These are phyloP conservation scores for Tachuris rubrigastra DNA, from an alignment of 2,113 vertebrate genomes.

Conservation along the genomic window DNA sequence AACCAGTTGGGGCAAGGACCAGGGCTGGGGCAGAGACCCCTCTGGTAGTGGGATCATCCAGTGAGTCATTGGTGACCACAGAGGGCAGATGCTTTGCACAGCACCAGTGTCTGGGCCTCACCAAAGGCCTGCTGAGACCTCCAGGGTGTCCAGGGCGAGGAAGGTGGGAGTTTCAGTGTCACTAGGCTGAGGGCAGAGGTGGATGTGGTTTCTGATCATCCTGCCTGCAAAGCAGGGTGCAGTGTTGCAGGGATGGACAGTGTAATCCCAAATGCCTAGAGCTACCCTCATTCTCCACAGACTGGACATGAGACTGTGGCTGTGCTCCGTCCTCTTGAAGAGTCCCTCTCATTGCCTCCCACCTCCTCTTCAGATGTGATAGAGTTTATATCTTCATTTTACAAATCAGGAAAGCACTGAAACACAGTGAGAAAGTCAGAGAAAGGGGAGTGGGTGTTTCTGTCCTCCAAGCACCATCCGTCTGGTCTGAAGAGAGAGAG, in stretches of 20 bases:
- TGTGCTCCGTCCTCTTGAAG: background rate
- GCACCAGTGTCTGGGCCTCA: background rate
- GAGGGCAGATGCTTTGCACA: background rate
- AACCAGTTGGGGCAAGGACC: background rate
- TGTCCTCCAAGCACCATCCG: background rate
- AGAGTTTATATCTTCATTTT: background rate
- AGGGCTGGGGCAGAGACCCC: background rate
- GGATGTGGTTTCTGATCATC: background rate
- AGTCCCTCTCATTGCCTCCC: background rate
- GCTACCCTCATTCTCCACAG: rapidly evolving
- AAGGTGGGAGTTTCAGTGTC: background rate
- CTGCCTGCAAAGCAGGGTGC: background rate
- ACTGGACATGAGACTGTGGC: rapidly evolving
- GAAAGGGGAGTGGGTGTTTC: rapidly evolving
- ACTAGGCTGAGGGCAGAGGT: background rate
- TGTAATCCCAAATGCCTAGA: rapidly evolving
- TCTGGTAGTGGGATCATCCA: background rate
- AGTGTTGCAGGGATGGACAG: background rate
- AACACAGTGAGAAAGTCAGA: background rate
- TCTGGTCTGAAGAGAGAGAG: background rate
- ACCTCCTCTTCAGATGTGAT: background rate
- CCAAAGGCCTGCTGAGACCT: background rate
- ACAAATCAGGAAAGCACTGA: background rate
- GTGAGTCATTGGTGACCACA: rapidly evolving
- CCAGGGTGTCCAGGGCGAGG: rapidly evolving